phyloP scores from a whole-genome alignment of 1,140 invertebrate species.

The Solenopsis invicta region DNA sequence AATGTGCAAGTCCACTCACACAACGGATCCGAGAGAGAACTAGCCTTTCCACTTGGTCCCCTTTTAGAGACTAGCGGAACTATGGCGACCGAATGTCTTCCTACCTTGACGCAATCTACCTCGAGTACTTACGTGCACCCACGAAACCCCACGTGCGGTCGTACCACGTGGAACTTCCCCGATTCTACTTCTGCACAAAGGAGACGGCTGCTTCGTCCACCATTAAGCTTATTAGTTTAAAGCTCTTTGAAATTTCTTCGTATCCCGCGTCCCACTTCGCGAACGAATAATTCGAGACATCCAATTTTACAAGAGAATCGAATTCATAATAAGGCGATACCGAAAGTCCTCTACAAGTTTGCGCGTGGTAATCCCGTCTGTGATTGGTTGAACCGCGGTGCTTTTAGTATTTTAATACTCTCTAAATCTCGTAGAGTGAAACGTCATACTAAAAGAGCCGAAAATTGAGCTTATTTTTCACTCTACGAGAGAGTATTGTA shows the following conservation, averaged over 20 bases:
- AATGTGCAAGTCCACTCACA: conserved; percentile 41
- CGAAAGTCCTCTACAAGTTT: neutral
- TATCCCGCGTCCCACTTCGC: neutral
- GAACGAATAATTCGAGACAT: conserved; percentile 10
- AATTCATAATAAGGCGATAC: neutral
- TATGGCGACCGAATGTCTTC: conserved; percentile 69
- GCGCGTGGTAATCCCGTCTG: neutral
- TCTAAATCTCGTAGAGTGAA: too few relatives aligned
- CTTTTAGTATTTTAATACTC: neutral
- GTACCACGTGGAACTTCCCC: conserved; percentile 60
- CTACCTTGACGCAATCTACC: conserved; percentile 74
- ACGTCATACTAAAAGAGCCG: too few relatives aligned
- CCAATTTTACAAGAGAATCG: neutral
- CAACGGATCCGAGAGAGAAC: conserved; percentile 33
- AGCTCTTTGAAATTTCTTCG: conserved; percentile 61
- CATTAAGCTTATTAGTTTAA: conserved; percentile 75
- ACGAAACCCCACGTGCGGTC: conserved; percentile 60
- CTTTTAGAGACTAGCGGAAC: conserved; percentile 34
- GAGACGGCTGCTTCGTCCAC: conserved; percentile 52
- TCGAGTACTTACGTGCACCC: conserved; percentile 70
- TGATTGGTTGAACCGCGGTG: neutral
- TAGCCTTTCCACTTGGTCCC: conserved; percentile 59
- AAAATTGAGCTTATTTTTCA: too few relatives aligned
- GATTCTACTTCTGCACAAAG: conserved; percentile 61
- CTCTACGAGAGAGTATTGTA: too few relatives aligned